Evolutionary conservation across 2,797 vertebrate genomes (phyloP).

Genomic region (Otolemur crassicaudatus): DNA sequence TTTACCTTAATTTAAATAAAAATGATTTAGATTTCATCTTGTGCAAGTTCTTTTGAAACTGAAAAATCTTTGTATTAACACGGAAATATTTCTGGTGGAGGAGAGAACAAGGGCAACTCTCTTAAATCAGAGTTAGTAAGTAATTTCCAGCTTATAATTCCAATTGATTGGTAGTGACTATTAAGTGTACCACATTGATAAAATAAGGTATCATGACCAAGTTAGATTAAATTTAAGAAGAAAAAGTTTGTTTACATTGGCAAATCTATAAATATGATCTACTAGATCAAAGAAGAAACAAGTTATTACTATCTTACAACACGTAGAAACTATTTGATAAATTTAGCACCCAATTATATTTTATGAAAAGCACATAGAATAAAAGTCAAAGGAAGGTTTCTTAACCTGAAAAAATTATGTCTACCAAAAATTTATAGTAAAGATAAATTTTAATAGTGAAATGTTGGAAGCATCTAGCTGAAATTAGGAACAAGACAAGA

Average conservation of each 20-base stretch:
- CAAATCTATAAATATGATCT: background rate
- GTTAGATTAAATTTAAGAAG: background rate
- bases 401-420: background rate
- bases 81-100: background rate
- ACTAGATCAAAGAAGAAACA: background rate
- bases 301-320: background rate
- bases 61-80: background rate
- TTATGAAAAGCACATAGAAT: background rate
- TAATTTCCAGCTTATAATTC: background rate
- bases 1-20: background rate
- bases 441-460: background rate
- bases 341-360: background rate
- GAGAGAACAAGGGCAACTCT: background rate
- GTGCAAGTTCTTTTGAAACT: background rate
- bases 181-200: background rate
- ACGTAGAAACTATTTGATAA: background rate
- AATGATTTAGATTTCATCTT: background rate
- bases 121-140: background rate
- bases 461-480: background rate
- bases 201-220: background rate
- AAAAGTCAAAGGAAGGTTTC: background rate
- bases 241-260: background rate
- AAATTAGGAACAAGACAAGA: background rate
- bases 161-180: background rate
- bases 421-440: background rate